Evolutionary conservation across 1,140 invertebrate species (phyloP).

Genomic region (Saccostrea cuccullata): DNA sequence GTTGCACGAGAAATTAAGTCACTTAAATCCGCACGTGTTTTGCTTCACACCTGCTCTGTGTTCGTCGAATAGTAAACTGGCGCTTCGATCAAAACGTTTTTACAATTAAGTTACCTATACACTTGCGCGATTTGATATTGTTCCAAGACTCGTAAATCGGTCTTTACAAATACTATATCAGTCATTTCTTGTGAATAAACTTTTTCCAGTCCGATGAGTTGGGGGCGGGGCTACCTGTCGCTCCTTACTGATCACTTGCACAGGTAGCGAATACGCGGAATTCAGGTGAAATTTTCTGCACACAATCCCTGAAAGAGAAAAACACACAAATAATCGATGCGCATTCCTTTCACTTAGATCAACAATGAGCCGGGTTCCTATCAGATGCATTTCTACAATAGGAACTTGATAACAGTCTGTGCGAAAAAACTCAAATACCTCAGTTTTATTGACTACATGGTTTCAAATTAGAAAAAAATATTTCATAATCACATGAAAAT

Average conservation of each 20-base stretch:
- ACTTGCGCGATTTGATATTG: constrained; percentile 34
- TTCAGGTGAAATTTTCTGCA: neutral
- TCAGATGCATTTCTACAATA: neutral
- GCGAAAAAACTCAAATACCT: no score
- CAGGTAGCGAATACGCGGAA: constrained; percentile 22
- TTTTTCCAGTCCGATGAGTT: constrained; percentile 2
- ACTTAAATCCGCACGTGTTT: constrained; percentile 13
- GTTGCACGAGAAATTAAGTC: neutral
- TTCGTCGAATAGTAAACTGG: constrained; percentile 31
- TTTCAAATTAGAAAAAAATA: neutral
- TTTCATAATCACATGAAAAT: neutral
- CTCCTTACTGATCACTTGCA: neutral
- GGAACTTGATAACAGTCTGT: neutral
- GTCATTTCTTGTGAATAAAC: constrained; percentile 35
- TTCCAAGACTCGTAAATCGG: constrained; percentile 29
- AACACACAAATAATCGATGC: neutral
- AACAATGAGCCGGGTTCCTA: neutral
- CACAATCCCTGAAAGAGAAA: constrained; percentile 25
- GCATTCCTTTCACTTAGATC: neutral
- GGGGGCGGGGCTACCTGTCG: constrained; percentile 22
- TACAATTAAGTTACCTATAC: constrained; percentile 36
- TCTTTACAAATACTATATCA: constrained; percentile 36
- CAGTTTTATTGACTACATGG: no score
- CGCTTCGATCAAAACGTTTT: constrained; percentile 27
- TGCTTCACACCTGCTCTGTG: constrained; percentile 17